A percentile compares a stretch with the other conserved stretches of the same genome.
Evolutionary conservation across 2,797 vertebrate species (phyloP).

Genomic region (Hafferia zeledoni): DNA sequence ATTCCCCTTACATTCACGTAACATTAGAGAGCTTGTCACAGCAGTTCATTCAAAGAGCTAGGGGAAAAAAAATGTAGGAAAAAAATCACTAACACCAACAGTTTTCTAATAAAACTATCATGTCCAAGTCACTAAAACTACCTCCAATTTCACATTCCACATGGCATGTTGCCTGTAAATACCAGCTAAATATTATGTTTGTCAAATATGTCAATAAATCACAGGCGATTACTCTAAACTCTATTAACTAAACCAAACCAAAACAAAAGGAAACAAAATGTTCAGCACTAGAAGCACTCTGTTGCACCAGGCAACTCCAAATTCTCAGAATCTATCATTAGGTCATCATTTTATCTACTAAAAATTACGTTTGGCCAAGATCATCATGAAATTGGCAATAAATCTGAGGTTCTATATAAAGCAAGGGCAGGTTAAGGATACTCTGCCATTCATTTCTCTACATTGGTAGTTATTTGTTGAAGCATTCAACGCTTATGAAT

Average conservation of each 20-base stretch:
- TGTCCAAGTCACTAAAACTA: conserved; percentile 20
- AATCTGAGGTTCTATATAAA: conserved; percentile 4
- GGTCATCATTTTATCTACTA: conserved; percentile 10
- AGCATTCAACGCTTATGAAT: not conserved
- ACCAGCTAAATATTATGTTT: conserved; percentile 20
- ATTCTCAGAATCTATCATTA: not conserved
- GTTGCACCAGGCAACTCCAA: not conserved
- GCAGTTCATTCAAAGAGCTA: not conserved
- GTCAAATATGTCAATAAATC: conserved; percentile 31
- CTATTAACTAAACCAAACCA: not conserved
- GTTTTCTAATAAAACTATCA: conserved; percentile 42
- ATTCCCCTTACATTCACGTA: not conserved
- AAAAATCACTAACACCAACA: conserved; percentile 9
- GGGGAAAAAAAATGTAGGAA: not conserved
- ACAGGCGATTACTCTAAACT: conserved; percentile 32
- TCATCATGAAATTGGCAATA: conserved; percentile 3
- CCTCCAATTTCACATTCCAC: conserved; percentile 41
- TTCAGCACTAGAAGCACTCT: not conserved
- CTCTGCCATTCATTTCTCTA: not conserved
- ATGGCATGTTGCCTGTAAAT: not conserved
- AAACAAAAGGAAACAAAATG: not conserved
- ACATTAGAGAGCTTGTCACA: not conserved
- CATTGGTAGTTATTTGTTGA: conserved; percentile 22
- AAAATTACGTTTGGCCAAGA: not conserved
- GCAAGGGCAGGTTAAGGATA: conserved; percentile 20